Conservation (phyloP, 2,113 vertebrate genomes). For the Triplophysa tibetana region DNA sequence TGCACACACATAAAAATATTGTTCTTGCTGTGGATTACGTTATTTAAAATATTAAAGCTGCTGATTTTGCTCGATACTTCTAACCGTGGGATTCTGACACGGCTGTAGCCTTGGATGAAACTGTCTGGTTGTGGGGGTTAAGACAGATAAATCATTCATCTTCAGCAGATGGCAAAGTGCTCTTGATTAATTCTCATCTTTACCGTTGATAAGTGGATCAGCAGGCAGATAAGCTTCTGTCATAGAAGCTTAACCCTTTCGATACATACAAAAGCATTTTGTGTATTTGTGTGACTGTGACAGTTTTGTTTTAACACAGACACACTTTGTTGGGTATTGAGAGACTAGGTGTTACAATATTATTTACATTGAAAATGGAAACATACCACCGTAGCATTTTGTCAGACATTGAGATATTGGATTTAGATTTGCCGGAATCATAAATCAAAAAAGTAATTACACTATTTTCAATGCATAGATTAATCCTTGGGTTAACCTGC, state of each 20-base stretch:
- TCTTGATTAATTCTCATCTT: conserved; percentile 46
- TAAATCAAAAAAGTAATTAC: conserved; percentile 20
- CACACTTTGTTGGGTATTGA: background rate
- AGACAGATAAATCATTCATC: conserved; percentile 52
- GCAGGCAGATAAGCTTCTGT: conserved; percentile 42
- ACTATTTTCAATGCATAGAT: background rate
- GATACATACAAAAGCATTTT: background rate
- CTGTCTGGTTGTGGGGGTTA: conserved; percentile 14
- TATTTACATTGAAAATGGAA: too few species aligned
- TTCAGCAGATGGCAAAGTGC: conserved; percentile 54
- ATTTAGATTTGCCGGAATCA: background rate
- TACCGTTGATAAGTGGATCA: conserved; percentile 49
- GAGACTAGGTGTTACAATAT: too few species aligned
- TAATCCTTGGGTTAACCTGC: background rate
- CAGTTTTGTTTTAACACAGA: background rate
- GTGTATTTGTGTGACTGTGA: background rate
- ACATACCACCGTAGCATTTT: background rate
- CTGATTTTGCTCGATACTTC: background rate
- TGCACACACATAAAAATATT: background rate
- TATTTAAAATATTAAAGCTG: background rate
- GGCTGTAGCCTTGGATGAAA: background rate
- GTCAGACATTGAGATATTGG: background rate
- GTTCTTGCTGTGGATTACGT: background rate
- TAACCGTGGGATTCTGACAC: conserved; percentile 4
- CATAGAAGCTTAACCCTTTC: background rate